Base-by-base conservation (phyloP, 2,888 invertebrate genomes). In the Busseola fusca region DNA sequence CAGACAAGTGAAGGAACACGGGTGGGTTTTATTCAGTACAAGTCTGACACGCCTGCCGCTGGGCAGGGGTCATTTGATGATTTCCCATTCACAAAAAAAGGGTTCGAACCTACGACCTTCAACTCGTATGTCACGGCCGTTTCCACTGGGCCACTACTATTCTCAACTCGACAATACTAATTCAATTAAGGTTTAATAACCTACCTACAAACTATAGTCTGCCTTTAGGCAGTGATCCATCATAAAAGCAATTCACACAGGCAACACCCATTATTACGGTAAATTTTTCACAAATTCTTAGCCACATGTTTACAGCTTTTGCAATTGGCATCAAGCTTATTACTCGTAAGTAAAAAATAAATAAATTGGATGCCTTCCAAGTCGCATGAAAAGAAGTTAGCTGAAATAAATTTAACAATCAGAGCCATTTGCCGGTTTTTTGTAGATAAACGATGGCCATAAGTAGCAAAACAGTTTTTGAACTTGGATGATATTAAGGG, bases 291-390 rank as follows among this genome's bases (percentile, higher is more conserved):
- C 45, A 72, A 59, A 68, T 63, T 70, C 50, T 56, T 30, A 42
- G 30, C 66, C 64, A 64, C 79, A 69, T 72, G 62, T 66, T 62
- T 54, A 42, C 52, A 60, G 56, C 40, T 45, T 42, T 58, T 63
- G 60, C 69, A 68, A 78, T 80, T 84, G 79, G 80, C 73, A 67
- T 72, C 65, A 74, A 77, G 70, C 74, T 80, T 83, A 86, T 82
- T 78, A 34, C 5, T 34, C 34, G 34, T 34, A 82, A 74, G 75
- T 78, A 57, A 75, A 82, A 84, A 83, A 83, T 80, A 83, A 3
- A 82, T 81, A 85, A 45, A 72, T 88, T 87, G 88, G 87, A 84
- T 48, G 73, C 76, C 69, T 50, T 87, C 88, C 88, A 88, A 86
- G 76, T 68, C 78, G 78, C 83, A 84, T 86, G 81, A 81, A 83